Evolutionary conservation across 2,888 invertebrate species (phyloP).

Genomic region (Branchipolynoe longqiensis): DNA sequence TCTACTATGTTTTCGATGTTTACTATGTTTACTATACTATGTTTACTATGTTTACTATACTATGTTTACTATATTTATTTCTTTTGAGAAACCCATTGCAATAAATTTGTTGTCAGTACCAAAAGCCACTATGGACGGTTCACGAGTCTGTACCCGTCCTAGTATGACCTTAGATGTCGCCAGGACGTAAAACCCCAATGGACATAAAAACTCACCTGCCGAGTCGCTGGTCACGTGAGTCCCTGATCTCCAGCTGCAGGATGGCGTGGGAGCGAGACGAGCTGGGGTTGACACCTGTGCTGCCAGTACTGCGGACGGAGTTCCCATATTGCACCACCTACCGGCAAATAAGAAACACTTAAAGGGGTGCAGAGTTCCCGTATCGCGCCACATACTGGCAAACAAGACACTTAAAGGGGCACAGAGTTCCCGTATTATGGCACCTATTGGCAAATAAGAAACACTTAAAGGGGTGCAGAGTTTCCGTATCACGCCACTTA

Average conservation of each 20-base stretch:
- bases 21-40: too few relatives aligned
- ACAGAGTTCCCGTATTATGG: too few relatives aligned
- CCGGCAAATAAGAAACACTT: not conserved
- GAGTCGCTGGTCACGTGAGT: conserved; percentile 72
- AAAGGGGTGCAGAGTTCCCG: too few relatives aligned
- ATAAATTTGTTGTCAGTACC: not conserved
- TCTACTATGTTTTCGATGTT: too few relatives aligned
- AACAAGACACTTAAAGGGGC: too few relatives aligned
- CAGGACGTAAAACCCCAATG: not conserved
- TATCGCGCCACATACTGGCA: too few relatives aligned
- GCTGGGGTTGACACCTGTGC: conserved; percentile 80
- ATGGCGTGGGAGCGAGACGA: conserved; percentile 81
- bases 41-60: too few relatives aligned
- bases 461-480: too few relatives aligned
- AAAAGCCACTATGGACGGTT: not conserved
- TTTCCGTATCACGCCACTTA: too few relatives aligned
- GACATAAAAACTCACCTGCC: conserved; percentile 74
- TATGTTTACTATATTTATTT: too few relatives aligned
- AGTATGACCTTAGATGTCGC: not conserved
- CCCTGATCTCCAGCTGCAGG: conserved; percentile 79
- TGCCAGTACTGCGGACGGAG: conserved; percentile 79
- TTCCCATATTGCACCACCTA: conserved; percentile 80
- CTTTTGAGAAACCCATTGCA: not conserved
- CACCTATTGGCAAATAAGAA: too few relatives aligned
- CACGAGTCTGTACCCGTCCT: not conserved